Base-by-base conservation (phyloP, 2,888 invertebrate genomes). In the Drosophila maculinotata region DNA sequence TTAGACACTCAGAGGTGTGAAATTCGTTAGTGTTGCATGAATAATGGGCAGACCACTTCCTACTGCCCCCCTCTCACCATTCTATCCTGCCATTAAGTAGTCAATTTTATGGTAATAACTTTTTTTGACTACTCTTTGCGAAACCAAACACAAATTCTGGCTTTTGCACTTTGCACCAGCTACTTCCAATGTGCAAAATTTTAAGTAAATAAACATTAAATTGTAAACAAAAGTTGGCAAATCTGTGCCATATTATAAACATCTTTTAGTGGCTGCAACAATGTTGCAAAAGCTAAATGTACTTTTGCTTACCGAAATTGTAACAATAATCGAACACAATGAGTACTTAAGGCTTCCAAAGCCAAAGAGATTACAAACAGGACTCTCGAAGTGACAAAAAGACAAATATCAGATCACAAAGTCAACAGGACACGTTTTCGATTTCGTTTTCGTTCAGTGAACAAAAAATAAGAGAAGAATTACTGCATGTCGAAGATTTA, bases 61-160 rank as follows among this genome's bases (percentile, higher is more conserved):
- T 15, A 3, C 14, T 8, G 1, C 15, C 26, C 6, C n/a, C 15
- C 28, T 10, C 15, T 20, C 8, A 7, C 20, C 8, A 7, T 4
- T 20, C 20, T 4, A 7, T 36, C 8, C 10, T 2, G 1, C 36
- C 82, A 64, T 76, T 65, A 81, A 63, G 52, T 62, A 31, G 49
- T 20, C 38, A 47, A 56, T 41, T 76, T 76, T 69, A 79, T 65
- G 73, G 33, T 33, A 64, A 60, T 69, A 67, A 68, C 63, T 60
- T 49, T 30, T 10, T 30, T 36, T n/a, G n/a, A n/a, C n/a, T 3
- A 20, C 4, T 51, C 52, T 48, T 20, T 25, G 36, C 38, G 23
- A 45, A 44, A 44, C 44, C 47, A 14, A 28, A n/a, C 12, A 14
- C 53, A 49, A 53, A 20, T 31, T 41, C 42, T 25, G 8, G 8